A percentile compares a stretch with the other conserved stretches of the same genome.
phyloP scores from a whole-genome alignment of 2,797 vertebrate species.

The Clarias fuscus region DNA sequence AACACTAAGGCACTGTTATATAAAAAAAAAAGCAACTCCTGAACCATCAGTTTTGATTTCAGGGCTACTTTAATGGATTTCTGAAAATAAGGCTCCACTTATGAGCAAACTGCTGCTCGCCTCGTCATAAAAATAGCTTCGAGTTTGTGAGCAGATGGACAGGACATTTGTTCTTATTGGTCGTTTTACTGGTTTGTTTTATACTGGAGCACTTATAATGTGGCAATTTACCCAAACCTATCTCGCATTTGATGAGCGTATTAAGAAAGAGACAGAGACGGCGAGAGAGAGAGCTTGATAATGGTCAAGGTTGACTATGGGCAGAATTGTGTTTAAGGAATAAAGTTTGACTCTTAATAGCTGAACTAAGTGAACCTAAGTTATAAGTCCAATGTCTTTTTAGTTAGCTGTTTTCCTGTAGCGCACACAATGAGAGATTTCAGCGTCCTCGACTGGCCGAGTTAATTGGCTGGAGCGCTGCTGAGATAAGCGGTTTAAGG shows the following conservation, averaged over 20 bases:
- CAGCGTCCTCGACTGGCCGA: constrained; percentile 39
- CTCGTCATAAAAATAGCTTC: constrained; percentile 3
- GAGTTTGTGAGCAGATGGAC: constrained; percentile 23
- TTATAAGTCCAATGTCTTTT: background rate
- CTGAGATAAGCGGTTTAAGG: constrained; percentile 54
- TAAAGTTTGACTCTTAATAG: constrained; percentile 19
- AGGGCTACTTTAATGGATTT: background rate
- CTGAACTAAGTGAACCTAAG: background rate
- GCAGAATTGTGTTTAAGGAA: background rate
- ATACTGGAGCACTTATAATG: constrained; percentile 27
- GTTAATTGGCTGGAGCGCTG: constrained; percentile 59
- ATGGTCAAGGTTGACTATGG: background rate
- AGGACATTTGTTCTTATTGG: constrained; percentile 13
- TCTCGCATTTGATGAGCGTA: constrained; percentile 64
- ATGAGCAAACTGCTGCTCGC: background rate
- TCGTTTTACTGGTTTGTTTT: constrained; percentile 1
- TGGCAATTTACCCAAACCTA: constrained; percentile 31
- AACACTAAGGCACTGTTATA: background rate
- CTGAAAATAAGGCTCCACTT: background rate
- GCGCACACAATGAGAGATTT: constrained; percentile 27
- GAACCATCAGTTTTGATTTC: background rate
- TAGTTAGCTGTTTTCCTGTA: background rate
- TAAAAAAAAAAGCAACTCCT: background rate
- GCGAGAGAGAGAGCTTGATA: constrained; percentile 57
- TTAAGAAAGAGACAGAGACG: constrained; percentile 63